phyloP scores from a whole-genome alignment of 2,113 vertebrate species.

The Megaceryle maxima region DNA sequence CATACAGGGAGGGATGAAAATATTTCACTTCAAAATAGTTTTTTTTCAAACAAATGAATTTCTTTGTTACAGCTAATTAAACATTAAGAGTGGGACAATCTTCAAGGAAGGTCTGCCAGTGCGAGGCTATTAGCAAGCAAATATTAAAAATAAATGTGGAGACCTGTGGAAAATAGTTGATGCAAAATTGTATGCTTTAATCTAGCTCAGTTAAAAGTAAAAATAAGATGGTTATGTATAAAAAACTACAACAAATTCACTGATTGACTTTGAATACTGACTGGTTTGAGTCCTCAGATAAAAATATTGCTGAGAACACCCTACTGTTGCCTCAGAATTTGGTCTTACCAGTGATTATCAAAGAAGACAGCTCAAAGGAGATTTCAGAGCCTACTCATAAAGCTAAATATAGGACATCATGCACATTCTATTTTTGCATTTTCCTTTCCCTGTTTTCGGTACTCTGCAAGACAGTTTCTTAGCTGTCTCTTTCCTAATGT shows the following conservation, averaged over 20 bases:
- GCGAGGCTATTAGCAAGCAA: background rate
- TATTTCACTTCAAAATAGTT: background rate
- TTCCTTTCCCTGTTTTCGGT: constrained; percentile 40
- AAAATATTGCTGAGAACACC: constrained; percentile 5
- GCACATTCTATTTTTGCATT: constrained; percentile 45
- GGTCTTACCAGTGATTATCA: constrained; percentile 13
- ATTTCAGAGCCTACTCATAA: constrained; percentile 46
- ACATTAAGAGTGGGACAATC: background rate
- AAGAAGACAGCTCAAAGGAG: constrained; percentile 32
- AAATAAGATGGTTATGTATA: background rate
- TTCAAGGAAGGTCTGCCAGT: background rate
- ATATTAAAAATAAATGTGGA: background rate
- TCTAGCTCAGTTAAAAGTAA: background rate
- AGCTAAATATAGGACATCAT: constrained; percentile 48
- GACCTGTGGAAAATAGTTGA: background rate
- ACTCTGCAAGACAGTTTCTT: background rate
- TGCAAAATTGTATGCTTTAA: background rate
- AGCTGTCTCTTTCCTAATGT: background rate
- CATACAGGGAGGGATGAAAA: background rate
- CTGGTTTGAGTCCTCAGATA: constrained; percentile 18
- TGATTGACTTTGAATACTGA: constrained; percentile 6
- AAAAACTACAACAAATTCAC: background rate
- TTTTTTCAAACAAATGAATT: background rate
- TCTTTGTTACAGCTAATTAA: background rate
- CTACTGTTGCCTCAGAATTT: constrained; percentile 20